Percentiles rank a stretch among this genome's conserved stretches.
phyloP scores from a whole-genome alignment of 2,888 invertebrate genomes.

The Eugnorisma glareosa region DNA sequence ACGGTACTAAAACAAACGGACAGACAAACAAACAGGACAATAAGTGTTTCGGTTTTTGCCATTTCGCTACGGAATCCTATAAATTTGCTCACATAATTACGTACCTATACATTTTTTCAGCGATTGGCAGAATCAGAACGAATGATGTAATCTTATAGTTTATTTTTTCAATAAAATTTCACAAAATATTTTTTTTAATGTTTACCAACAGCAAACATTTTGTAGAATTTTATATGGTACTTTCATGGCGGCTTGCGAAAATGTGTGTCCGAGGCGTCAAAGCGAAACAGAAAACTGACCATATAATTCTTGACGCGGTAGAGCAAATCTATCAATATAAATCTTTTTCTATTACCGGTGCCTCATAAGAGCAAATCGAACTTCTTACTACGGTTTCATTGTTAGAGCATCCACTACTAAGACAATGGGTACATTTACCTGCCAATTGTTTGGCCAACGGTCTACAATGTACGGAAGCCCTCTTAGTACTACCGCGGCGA shows the following conservation, averaged over 20 bases:
- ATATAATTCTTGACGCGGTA: not conserved
- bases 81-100: not conserved
- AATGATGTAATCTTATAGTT: not conserved
- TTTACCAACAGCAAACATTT: not conserved
- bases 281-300: not conserved
- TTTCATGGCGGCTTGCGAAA: not conserved
- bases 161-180: not conserved
- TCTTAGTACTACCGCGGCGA: conserved; percentile 3
- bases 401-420: conserved; percentile 50
- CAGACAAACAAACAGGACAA: not conserved
- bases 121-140: not conserved
- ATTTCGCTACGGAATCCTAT: not conserved
- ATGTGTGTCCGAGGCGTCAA: not conserved
- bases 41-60: not conserved
- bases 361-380: conserved; percentile 27
- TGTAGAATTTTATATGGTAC: not conserved
- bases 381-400: conserved; percentile 54
- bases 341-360: not conserved
- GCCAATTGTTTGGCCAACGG: conserved; percentile 42
- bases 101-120: too few species aligned
- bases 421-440: conserved; percentile 60
- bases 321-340: not conserved
- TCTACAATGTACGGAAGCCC: conserved; percentile 67
- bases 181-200: not conserved
- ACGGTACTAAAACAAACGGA: not conserved